These are phyloP conservation scores for Exephanes ischioxanthus DNA, from an alignment of 2,888 invertebrate genomes.

Conservation along the genomic window DNA sequence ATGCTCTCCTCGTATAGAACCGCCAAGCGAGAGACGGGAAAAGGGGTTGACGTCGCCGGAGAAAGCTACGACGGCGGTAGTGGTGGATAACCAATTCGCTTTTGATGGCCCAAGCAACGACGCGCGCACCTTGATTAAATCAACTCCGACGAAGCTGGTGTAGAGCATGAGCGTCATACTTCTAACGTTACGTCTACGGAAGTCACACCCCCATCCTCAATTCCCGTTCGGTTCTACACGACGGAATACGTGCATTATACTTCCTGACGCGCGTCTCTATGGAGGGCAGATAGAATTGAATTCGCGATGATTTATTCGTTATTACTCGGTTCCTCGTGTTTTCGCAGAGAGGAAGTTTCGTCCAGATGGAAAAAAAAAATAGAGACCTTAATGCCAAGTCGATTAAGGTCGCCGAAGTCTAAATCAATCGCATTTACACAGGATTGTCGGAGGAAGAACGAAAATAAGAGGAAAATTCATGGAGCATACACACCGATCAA, in stretches of 20 bases:
- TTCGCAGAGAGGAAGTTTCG: not conserved
- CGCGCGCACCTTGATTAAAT: slow-evolving; percentile 50
- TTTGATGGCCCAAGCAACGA: slow-evolving; percentile 53
- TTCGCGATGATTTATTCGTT: slow-evolving; percentile 4
- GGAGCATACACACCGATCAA: slow-evolving; percentile 15
- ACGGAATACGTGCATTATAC: slow-evolving; percentile 11
- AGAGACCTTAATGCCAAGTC: slow-evolving; percentile 3
- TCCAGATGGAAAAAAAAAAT: not conserved
- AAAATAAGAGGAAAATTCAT: slow-evolving; percentile 41
- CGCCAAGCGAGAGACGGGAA: slow-evolving; percentile 23
- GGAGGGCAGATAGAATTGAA: slow-evolving; percentile 18
- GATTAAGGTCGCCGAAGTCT: slow-evolving; percentile 21
- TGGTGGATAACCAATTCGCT: slow-evolving; percentile 55
- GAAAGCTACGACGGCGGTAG: slow-evolving; percentile 29
- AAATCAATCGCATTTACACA: not conserved
- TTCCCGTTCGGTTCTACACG: slow-evolving; percentile 5
- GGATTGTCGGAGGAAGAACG: slow-evolving; percentile 24
- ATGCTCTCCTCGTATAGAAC: slow-evolving; percentile 19
- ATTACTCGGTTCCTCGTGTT: not conserved
- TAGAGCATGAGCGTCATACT: slow-evolving; percentile 16
- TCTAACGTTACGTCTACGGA: slow-evolving; percentile 31
- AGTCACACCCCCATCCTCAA: slow-evolving; percentile 21
- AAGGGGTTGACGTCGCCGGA: slow-evolving; percentile 38
- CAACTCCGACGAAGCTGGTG: slow-evolving; percentile 52
- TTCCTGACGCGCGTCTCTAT: slow-evolving; percentile 1